Evolutionary conservation across 2,888 invertebrate species (phyloP), one percentile per base, ranked within the genome.

Genomic region (Thelaira solivaga): DNA sequence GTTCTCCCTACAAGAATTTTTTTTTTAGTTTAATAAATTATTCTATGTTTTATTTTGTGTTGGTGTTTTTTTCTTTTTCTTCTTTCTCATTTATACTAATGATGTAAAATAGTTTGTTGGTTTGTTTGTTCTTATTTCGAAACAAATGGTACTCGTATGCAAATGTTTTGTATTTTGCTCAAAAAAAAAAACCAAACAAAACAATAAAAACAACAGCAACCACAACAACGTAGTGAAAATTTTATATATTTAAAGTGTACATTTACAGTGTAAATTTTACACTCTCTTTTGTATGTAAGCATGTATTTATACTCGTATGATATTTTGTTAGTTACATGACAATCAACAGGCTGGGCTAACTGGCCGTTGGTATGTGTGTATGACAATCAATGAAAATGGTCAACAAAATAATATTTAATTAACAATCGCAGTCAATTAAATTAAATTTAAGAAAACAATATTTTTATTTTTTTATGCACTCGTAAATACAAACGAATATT

Each of bases 141-240:
- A 62, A 62, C 71, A 72, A n/a, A n/a, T n/a, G n/a, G n/a, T n/a
- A 72, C 64, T 64, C 64, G 57, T 77, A 77, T 77, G 76, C 67
- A 72, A 77, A 77, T 72, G 7, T 57, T 26, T 4, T 49, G 5
- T 47, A 11, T 49, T 39, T 31, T 45, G 10, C 24, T 26, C 29
- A 13, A 31, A n/a, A 24, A 57, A 39, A 47, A 47, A n/a, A 5
- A n/a, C 1, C n/a, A n/a, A n/a, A n/a, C n/a, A n/a, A n/a, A n/a
- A n/a, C n/a, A n/a, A n/a, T 41, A 11, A 29, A 47, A 49, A 29
- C 18, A 59, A 73, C 59, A 73, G 68, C 64, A 64, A 78, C 10
- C 0, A 34, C 3, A 34, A 18, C 13, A n/a, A n/a, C n/a, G n/a
- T n/a, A 22, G 55, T 36, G 36, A 16, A 13, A 18, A 36, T 22